Evolutionary conservation across 2,888 invertebrate genomes (phyloP).

Genomic region (Drosophila nigricruria): DNA sequence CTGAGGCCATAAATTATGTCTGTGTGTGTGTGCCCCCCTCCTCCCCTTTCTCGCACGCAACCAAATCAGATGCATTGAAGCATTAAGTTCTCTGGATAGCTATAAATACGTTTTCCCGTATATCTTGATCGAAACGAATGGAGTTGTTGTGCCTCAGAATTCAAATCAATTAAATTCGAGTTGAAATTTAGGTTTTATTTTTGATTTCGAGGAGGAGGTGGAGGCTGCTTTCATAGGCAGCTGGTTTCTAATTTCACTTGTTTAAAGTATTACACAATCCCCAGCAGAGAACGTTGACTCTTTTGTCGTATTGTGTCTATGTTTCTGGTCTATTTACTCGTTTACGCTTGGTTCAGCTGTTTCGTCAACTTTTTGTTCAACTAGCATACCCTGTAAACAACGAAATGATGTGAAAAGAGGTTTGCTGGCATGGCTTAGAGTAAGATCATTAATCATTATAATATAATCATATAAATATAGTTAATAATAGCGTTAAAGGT

Average conservation of each 20-base stretch:
- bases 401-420: background rate
- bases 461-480: background rate
- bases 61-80: conserved; percentile 27
- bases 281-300: conserved; percentile 58
- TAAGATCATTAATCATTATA: conserved; percentile 1
- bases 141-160: conserved; percentile 35
- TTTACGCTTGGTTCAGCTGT: conserved; percentile 60
- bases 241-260: conserved; percentile 19
- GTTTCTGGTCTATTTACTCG: conserved; percentile 30
- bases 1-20: conserved; percentile 63
- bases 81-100: conserved; percentile 53
- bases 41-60: no score
- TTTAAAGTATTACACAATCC: conserved; percentile 59
- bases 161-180: conserved; percentile 14
- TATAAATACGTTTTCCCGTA: conserved; percentile 59
- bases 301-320: conserved; percentile 23
- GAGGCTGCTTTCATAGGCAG: background rate
- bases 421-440: background rate
- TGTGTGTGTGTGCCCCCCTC: conserved; percentile 23
- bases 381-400: background rate
- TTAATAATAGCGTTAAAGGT: background rate
- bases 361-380: conserved; percentile 23
- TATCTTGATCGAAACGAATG: conserved; percentile 38
- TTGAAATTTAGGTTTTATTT: conserved; percentile 4
- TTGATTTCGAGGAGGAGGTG: background rate